Evolutionary conservation across 2,888 invertebrate species (phyloP).

Genomic region (Petrophora chlorosata): DNA sequence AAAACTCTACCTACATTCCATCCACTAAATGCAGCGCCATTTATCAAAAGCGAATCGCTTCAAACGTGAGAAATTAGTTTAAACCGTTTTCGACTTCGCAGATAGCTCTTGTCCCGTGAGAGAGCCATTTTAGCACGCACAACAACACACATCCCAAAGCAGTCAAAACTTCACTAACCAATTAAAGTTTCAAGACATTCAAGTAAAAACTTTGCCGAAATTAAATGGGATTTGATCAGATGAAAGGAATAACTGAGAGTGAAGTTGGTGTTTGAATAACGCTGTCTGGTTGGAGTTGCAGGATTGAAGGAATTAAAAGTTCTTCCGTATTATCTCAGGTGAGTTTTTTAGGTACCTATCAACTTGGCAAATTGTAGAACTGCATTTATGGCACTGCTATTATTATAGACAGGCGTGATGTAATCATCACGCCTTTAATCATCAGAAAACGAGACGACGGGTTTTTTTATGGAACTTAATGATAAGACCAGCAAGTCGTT

Average conservation of each 20-base stretch:
- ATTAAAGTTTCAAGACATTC: conserved; percentile 38
- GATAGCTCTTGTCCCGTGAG: conserved; percentile 38
- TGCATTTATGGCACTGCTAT: no score
- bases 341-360: no score
- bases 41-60: conserved; percentile 39
- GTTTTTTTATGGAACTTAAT: neutral
- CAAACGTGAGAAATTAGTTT: conserved; percentile 60
- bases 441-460: no score
- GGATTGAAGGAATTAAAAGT: conserved; percentile 12
- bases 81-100: conserved; percentile 51
- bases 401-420: no score
- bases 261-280: conserved; percentile 30
- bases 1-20: conserved; percentile 15
- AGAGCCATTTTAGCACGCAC: conserved; percentile 46
- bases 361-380: no score
- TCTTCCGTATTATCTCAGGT: neutral
- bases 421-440: no score
- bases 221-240: conserved; percentile 28
- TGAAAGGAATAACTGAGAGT: conserved; percentile 25
- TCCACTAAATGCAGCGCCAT: conserved; percentile 36
- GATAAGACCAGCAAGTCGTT: neutral
- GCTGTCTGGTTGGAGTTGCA: conserved; percentile 16
- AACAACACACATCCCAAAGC: conserved; percentile 47
- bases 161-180: conserved; percentile 43
- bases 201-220: conserved; percentile 35